Evolutionary conservation across 2,113 vertebrate species (phyloP).

Genomic region (Steatornis caripensis): DNA sequence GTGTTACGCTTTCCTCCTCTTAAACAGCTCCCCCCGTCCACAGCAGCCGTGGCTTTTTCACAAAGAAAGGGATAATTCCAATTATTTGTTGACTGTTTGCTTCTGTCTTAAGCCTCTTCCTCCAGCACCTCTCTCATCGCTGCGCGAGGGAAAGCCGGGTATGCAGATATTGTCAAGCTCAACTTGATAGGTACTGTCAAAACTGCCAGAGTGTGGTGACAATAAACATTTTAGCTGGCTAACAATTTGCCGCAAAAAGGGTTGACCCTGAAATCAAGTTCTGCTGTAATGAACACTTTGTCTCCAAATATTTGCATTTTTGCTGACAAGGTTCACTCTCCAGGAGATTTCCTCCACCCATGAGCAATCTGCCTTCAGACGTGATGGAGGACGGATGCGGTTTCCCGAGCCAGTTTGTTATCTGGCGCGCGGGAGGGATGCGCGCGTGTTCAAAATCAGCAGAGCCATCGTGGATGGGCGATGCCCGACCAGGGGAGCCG

Average conservation of each 20-base stretch:
- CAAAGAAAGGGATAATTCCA: not conserved
- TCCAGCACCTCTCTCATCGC: not conserved
- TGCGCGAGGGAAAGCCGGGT: not conserved
- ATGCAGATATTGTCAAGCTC: constrained; percentile 57
- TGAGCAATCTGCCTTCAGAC: constrained; percentile 42
- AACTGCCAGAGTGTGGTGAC: constrained; percentile 64
- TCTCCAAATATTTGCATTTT: constrained; percentile 71
- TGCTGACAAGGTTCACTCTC: constrained; percentile 67
- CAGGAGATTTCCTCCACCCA: constrained; percentile 30
- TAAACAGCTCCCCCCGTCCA: not conserved
- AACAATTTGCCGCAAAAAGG: constrained; percentile 65
- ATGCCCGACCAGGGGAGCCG: not conserved
- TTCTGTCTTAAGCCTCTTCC: not conserved
- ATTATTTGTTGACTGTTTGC: not conserved
- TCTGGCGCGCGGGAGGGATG: not conserved
- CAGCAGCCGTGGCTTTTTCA: not conserved
- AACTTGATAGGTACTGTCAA: constrained; percentile 66
- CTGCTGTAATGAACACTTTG: constrained; percentile 64
- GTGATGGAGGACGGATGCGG: not conserved
- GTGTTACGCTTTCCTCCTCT: not conserved
- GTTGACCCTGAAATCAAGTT: constrained; percentile 69
- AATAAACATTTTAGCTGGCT: constrained; percentile 64
- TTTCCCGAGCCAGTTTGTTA: not conserved
- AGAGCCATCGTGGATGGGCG: accelerated
- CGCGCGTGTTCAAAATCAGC: not conserved